Evolutionary conservation across 2,888 invertebrate species (phyloP).

Genomic region (Adelphocoris suturalis): DNA sequence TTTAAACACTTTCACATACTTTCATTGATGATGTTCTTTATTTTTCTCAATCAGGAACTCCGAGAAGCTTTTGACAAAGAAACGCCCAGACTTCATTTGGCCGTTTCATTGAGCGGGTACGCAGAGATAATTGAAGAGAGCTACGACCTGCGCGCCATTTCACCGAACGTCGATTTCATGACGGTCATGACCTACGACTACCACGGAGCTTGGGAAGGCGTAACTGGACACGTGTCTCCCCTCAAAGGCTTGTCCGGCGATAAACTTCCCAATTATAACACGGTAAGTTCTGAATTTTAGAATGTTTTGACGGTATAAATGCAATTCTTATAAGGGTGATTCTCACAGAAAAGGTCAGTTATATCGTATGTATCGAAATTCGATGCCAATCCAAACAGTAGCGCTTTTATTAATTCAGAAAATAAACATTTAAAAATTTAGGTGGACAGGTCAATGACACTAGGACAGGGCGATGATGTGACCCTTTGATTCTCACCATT

Average conservation of each 20-base stretch:
- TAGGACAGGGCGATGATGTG: too few relatives aligned
- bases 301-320: too few relatives aligned
- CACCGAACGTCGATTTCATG: conserved; percentile 87
- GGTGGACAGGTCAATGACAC: too few relatives aligned
- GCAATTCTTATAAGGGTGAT: too few relatives aligned
- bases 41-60: conserved; percentile 81
- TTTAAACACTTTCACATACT: too few relatives aligned
- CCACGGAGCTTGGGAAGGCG: conserved; percentile 92
- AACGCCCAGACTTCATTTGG: conserved; percentile 85
- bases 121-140: conserved; percentile 93
- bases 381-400: too few relatives aligned
- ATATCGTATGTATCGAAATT: too few relatives aligned
- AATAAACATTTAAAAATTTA: too few relatives aligned
- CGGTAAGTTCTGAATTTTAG: conserved; percentile 80
- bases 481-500: too few relatives aligned
- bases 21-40: too few relatives aligned
- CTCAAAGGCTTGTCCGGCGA: conserved; percentile 85
- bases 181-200: conserved; percentile 94
- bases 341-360: too few relatives aligned
- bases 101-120: conserved; percentile 92
- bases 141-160: conserved; percentile 88
- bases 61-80: conserved; percentile 83
- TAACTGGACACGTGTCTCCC: conserved; percentile 90
- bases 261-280: conserved; percentile 87
- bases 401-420: too few relatives aligned